Conservation (phyloP, 2,888 invertebrate genomes). For the Nomada fabriciana region DNA sequence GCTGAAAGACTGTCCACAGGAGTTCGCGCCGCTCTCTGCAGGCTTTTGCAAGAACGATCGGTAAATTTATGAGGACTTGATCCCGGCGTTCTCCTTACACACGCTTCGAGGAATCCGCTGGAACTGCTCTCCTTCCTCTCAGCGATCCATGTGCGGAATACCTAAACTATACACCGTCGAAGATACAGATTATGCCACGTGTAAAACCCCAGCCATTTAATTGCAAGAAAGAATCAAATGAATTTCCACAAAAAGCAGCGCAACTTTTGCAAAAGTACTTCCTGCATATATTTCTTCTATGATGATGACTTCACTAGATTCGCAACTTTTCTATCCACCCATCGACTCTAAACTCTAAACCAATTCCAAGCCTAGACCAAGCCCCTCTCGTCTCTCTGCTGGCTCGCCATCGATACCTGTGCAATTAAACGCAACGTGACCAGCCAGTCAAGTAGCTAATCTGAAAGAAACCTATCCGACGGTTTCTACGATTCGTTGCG, state of each 20-base stretch:
- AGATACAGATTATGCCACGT: slow-evolving; percentile 6
- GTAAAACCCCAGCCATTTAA: background rate
- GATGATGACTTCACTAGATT: background rate
- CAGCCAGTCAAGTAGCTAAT: slow-evolving; percentile 54
- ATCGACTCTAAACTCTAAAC: slow-evolving; percentile 13
- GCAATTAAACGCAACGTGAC: slow-evolving; percentile 73
- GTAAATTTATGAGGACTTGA: slow-evolving; percentile 54
- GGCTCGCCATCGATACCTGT: slow-evolving; percentile 46
- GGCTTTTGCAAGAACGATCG: slow-evolving; percentile 52
- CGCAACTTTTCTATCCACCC: slow-evolving; percentile 16
- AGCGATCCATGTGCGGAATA: background rate
- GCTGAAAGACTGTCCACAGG: slow-evolving; percentile 20
- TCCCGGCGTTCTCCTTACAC: slow-evolving; percentile 41
- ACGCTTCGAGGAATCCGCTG: slow-evolving; percentile 46
- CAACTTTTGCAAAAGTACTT: too few species aligned
- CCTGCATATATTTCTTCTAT: background rate
- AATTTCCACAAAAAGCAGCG: too few species aligned
- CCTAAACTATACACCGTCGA: background rate
- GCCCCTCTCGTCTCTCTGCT: slow-evolving; percentile 18
- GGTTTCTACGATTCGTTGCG: slow-evolving; percentile 65
- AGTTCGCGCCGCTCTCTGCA: slow-evolving; percentile 25
- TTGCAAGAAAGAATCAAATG: background rate
- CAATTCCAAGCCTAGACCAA: slow-evolving; percentile 40
- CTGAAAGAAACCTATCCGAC: slow-evolving; percentile 54
- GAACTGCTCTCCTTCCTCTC: slow-evolving; percentile 40